Percentiles rank a stretch among this genome's conserved stretches.
Evolutionary conservation across 2,113 vertebrate genomes (phyloP).

Genomic region (Sinocyclocheilus maitianheensis): DNA sequence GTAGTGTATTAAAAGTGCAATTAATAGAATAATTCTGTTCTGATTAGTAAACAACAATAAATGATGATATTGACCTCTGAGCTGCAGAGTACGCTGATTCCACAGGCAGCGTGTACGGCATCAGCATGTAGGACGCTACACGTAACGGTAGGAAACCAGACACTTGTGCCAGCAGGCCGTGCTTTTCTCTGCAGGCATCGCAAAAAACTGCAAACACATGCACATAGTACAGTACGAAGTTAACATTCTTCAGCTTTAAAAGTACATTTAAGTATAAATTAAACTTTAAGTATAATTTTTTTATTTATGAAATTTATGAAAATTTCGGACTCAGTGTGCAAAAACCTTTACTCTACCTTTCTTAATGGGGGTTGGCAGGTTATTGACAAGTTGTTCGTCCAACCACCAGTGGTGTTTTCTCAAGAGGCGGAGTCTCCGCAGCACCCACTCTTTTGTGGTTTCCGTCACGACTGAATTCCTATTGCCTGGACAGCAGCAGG

Average conservation of each 20-base stretch:
- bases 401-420: constrained; percentile 74
- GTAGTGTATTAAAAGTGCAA: neutral
- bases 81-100: constrained; percentile 77
- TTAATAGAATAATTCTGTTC: neutral
- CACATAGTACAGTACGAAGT: neutral
- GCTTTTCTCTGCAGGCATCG: constrained; percentile 75
- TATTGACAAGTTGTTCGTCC: constrained; percentile 76
- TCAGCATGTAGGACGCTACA: constrained; percentile 82
- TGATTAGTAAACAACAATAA: neutral
- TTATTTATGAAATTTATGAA: no score
- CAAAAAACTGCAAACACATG: constrained; percentile 76
- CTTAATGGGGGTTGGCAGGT: constrained; percentile 76
- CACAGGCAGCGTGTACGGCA: constrained; percentile 88
- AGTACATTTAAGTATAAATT: no score
- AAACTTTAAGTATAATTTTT: no score
- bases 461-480: constrained; percentile 26
- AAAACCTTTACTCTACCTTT: constrained; percentile 71
- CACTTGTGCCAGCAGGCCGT: constrained; percentile 75
- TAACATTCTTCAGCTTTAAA: no score
- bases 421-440: constrained; percentile 66
- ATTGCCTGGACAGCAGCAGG: constrained; percentile 55
- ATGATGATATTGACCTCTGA: constrained; percentile 74
- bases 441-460: constrained; percentile 64
- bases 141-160: constrained; percentile 77
- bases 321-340: no score